Evolutionary conservation across 2,888 invertebrate species (phyloP).

Genomic region (Microplitis deprimator): DNA sequence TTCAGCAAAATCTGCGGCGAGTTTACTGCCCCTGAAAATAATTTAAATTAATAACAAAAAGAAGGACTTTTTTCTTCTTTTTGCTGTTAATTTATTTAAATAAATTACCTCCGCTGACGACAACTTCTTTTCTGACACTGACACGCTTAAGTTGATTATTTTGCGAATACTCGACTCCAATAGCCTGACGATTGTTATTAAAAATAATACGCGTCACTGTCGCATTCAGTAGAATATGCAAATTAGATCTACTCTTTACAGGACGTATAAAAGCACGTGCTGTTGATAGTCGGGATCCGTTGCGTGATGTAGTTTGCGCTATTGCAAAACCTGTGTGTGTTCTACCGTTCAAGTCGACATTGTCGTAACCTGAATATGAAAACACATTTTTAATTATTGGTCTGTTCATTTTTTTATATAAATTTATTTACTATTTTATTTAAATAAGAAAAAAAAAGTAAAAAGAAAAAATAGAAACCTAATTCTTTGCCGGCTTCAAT

Average conservation of each 20-base stretch:
- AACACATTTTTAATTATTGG: conserved; percentile 8
- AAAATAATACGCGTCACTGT: conserved; percentile 85
- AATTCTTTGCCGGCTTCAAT: conserved; percentile 85
- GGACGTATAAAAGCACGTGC: conserved; percentile 88
- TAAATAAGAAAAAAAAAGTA: conserved; percentile 34
- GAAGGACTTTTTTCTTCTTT: not conserved
- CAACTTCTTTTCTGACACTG: conserved; percentile 80
- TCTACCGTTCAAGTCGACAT: conserved; percentile 86
- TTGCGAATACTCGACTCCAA: conserved; percentile 83
- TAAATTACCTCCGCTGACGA: conserved; percentile 74
- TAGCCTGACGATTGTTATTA: conserved; percentile 79
- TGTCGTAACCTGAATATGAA: conserved; percentile 76
- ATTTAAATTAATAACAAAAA: conserved; percentile 30
- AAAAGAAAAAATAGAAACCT: conserved; percentile 70
- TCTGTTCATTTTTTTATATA: not conserved
- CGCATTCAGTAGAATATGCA: conserved; percentile 88
- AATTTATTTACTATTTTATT: not conserved
- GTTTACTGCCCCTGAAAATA: conserved; percentile 86
- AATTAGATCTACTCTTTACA: conserved; percentile 81
- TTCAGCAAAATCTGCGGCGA: conserved; percentile 93
- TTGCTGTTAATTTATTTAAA: not conserved
- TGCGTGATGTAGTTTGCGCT: conserved; percentile 89
- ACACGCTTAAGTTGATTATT: conserved; percentile 74
- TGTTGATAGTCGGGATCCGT: conserved; percentile 87
- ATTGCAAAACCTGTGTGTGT: conserved; percentile 88